Percentiles rank a stretch among this genome's conserved stretches.
Evolutionary conservation across 64 coral and sea anemone genomes (phyloP).

Genomic region (Actinia tenebrosa): DNA sequence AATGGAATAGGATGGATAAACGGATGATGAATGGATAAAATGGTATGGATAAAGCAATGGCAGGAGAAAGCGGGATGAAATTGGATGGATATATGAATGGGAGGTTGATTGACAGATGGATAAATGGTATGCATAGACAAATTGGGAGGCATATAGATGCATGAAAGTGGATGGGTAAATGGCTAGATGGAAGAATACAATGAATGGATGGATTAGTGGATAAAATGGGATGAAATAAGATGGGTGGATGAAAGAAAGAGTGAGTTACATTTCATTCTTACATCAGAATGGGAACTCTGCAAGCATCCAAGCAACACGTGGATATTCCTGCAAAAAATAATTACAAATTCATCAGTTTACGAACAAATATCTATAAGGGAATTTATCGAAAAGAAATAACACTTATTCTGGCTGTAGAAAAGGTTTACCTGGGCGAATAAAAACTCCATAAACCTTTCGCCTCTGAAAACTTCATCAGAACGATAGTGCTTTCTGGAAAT

Average conservation of each 20-base stretch:
- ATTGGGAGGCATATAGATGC: too few species aligned
- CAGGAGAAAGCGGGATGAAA: too few species aligned
- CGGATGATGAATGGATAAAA: background rate
- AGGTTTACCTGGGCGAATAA: constrained; percentile 10
- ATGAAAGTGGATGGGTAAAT: background rate
- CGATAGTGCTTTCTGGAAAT: background rate
- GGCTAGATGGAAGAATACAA: background rate
- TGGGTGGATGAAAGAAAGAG: too few species aligned
- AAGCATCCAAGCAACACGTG: constrained; percentile 8
- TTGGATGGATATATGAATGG: too few species aligned
- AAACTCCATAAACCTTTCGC: background rate
- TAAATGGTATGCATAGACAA: background rate
- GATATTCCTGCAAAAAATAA: background rate
- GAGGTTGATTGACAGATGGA: background rate
- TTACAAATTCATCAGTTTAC: background rate
- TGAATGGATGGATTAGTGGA: background rate
- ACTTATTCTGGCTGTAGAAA: background rate
- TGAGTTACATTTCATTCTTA: background rate
- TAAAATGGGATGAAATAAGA: too few species aligned
- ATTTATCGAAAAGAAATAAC: background rate
- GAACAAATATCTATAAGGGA: too few species aligned
- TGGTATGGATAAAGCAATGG: background rate
- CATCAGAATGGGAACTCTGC: constrained; percentile 18
- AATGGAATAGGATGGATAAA: background rate
- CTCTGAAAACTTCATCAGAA: background rate